phyloP scores from a whole-genome alignment of 2,888 invertebrate species.

The Orchesella flavescens region DNA sequence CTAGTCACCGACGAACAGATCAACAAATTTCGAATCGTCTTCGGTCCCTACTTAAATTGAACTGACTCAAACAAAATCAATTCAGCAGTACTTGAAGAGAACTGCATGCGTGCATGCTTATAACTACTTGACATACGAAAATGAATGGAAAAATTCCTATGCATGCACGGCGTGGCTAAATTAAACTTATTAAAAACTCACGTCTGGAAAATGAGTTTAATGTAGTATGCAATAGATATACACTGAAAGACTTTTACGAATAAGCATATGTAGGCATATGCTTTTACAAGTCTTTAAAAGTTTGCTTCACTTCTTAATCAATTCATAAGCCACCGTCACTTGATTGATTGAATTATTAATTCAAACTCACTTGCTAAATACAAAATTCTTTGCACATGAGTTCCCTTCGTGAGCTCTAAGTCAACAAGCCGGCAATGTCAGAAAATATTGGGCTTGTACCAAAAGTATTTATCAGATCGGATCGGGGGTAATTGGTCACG shows the following conservation, averaged over 20 bases:
- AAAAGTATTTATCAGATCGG: not conserved
- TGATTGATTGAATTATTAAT: slow-evolving; percentile 9
- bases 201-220: too few species aligned
- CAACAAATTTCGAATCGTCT: too few species aligned
- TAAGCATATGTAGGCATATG: too few species aligned
- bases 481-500: slow-evolving; percentile 40
- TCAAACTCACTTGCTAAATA: not conserved
- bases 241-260: too few species aligned
- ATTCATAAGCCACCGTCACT: not conserved
- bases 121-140: not conserved
- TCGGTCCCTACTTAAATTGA: too few species aligned
- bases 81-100: too few species aligned
- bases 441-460: not conserved
- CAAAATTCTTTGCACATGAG: not conserved
- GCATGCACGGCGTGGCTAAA: not conserved
- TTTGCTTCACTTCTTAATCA: not conserved
- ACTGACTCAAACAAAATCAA: too few species aligned
- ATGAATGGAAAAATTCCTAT: not conserved
- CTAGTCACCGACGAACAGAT: too few species aligned
- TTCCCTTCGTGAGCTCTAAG: not conserved
- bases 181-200: too few species aligned
- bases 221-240: too few species aligned
- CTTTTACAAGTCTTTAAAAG: too few species aligned
- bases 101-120: not conserved
- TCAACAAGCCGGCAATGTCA: not conserved